Evolutionary conservation across 2,888 invertebrate species (phyloP), one percentile per base, ranked within the genome.

Genomic region (Arenicola marina): DNA sequence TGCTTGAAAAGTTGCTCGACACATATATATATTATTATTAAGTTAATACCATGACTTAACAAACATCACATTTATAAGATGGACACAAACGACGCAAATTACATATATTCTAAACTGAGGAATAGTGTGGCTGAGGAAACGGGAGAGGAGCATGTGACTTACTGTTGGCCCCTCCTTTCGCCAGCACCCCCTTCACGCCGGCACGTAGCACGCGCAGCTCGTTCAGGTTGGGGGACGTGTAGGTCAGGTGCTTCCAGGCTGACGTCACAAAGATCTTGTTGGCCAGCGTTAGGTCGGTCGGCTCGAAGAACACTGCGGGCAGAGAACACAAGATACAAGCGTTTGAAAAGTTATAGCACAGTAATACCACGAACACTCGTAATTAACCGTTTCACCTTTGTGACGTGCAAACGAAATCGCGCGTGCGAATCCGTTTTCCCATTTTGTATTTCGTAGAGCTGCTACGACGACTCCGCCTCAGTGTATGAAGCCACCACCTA

Each of bases 301-400:
- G 93, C 80, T 95, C 95, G 80, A 90, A 95, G 86, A 93, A 92
- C 4, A 93, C 93, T 90, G 87, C 69, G 89, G 89, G 75, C 81
- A 81, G 78, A 73, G 72, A 69, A 73, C 34, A 57, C 48, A 18
- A 48, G 11, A 18, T 21, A 48, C 59, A n/a, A n/a, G n/a, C n/a
- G n/a, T n/a, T n/a, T n/a, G n/a, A n/a, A n/a, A n/a, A n/a, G n/a
- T n/a, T 38, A 38, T 38, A 38, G 18, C 38, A 38, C 38, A 38
- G 11, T 18, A n/a, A 48, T n/a, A 48, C 48, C 11, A n/a, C 11
- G n/a, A 38, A 38, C 11, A 38, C 11, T 38, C 43, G n/a, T 38
- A 15, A 11, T 15, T 38, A 38, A 38, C n/a, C 43, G 11, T 38
- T 15, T 38, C 43, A 38, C 43, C 43, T 38, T 11, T 38, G 43